These are phyloP conservation scores for Xiphophorus hellerii DNA, from an alignment of 2,113 vertebrate species.

Conservation along the genomic window DNA sequence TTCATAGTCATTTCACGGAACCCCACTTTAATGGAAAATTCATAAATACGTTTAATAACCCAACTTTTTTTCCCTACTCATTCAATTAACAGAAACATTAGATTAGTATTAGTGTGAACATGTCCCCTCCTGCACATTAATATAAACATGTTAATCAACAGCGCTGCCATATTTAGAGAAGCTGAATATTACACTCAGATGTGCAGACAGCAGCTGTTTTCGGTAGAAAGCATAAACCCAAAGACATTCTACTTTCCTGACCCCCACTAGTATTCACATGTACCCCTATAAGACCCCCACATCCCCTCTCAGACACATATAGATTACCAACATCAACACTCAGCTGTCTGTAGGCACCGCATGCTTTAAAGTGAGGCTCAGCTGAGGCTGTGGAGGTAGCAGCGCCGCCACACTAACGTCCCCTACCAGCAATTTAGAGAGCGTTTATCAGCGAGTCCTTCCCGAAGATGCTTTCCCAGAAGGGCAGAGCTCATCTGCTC, in stretches of 20 bases:
- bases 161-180: not conserved
- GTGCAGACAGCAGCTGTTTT: slow-evolving; percentile 50
- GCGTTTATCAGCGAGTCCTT: not conserved
- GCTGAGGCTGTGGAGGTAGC: slow-evolving; percentile 16
- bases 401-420: not conserved
- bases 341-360: slow-evolving; percentile 17
- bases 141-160: not conserved
- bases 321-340: slow-evolving; percentile 6
- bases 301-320: not conserved
- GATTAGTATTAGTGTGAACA: not conserved
- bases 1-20: too few relatives aligned
- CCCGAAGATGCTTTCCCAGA: not conserved
- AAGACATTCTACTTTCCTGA: slow-evolving; percentile 19
- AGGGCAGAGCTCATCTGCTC: not conserved
- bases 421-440: not conserved
- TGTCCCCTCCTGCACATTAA: not conserved
- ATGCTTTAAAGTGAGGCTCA: slow-evolving; percentile 18
- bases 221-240: slow-evolving; percentile 29
- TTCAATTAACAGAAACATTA: not conserved
- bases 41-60: not conserved
- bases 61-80: not conserved
- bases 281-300: not conserved
- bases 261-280: not conserved
- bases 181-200: slow-evolving; percentile 19
- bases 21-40: not conserved